Evolutionary conservation across 2,113 vertebrate genomes (phyloP).

Genomic region (Calidris pygmaea): DNA sequence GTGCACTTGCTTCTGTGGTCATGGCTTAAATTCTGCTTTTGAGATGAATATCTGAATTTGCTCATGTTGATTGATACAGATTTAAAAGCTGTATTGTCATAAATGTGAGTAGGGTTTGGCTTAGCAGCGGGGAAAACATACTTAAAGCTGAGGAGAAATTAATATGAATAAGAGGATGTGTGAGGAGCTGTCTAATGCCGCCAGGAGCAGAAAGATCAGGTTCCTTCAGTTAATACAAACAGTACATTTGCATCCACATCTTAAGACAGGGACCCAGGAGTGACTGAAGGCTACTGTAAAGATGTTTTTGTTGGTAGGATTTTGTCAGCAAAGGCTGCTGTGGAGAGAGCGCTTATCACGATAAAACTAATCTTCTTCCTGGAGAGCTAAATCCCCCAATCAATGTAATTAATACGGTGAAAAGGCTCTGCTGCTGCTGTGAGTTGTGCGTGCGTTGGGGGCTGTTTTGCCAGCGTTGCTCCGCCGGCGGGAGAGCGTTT

Average conservation of each 20-base stretch:
- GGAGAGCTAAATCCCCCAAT: neutral
- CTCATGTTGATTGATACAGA: neutral
- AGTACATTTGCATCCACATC: neutral
- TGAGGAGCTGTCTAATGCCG: neutral
- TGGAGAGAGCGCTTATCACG: neutral
- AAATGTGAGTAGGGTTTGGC: neutral
- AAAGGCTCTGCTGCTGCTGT: neutral
- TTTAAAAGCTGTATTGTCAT: neutral
- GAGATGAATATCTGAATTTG: neutral
- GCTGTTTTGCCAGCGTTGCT: neutral
- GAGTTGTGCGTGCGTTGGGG: rapidly evolving
- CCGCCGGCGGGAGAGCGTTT: neutral
- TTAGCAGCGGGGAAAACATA: neutral
- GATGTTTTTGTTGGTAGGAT: neutral
- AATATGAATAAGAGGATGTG: neutral
- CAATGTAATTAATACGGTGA: neutral
- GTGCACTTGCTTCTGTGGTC: neutral
- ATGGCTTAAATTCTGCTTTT: neutral
- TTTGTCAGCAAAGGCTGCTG: neutral
- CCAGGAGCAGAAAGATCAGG: neutral
- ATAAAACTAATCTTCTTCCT: neutral
- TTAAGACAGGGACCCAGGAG: neutral
- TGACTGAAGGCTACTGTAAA: neutral
- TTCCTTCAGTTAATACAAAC: neutral
- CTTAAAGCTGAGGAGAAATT: neutral